Evolutionary conservation across 1,140 invertebrate species (phyloP).

Genomic region (Linepithema humile): DNA sequence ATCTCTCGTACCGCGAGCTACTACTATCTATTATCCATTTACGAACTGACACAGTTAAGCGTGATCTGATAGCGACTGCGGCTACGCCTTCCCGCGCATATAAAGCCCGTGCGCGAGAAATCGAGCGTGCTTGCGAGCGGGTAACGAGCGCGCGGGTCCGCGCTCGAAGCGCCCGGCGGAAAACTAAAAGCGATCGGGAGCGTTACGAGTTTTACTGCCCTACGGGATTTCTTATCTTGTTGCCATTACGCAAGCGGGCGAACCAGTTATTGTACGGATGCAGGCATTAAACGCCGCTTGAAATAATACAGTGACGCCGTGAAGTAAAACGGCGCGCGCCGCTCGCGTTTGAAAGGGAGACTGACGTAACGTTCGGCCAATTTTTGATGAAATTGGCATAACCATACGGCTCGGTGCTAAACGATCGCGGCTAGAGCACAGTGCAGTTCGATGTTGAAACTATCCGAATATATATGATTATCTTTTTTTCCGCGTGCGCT

Average conservation of each 20-base stretch:
- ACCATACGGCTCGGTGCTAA: not conserved
- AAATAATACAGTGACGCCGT: constrained; percentile 66
- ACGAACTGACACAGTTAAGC: constrained; percentile 48
- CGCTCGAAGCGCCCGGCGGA: constrained; percentile 46
- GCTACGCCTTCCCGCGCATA: constrained; percentile 33
- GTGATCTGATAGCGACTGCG: constrained; percentile 61
- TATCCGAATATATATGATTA: not conserved
- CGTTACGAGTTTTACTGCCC: constrained; percentile 70
- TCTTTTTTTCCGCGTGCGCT: not conserved
- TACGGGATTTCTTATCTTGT: constrained; percentile 73
- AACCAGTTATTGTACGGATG: constrained; percentile 69
- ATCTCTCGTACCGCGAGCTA: constrained; percentile 38
- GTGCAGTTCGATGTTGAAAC: constrained; percentile 18
- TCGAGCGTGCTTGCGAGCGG: constrained; percentile 59
- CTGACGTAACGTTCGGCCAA: constrained; percentile 57
- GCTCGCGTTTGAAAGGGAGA: constrained; percentile 54
- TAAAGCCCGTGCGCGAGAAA: constrained; percentile 53
- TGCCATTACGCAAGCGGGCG: constrained; percentile 59
- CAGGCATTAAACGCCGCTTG: constrained; percentile 60
- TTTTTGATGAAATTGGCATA: constrained; percentile 59
- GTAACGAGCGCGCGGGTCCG: constrained; percentile 44
- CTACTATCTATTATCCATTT: constrained; percentile 66
- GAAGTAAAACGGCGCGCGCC: constrained; percentile 31
- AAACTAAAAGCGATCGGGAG: constrained; percentile 69
- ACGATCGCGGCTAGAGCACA: not conserved